Evolutionary conservation across 2,797 vertebrate species (phyloP), one percentile per base, ranked within the genome.

Genomic region (Anguilla obscura): DNA sequence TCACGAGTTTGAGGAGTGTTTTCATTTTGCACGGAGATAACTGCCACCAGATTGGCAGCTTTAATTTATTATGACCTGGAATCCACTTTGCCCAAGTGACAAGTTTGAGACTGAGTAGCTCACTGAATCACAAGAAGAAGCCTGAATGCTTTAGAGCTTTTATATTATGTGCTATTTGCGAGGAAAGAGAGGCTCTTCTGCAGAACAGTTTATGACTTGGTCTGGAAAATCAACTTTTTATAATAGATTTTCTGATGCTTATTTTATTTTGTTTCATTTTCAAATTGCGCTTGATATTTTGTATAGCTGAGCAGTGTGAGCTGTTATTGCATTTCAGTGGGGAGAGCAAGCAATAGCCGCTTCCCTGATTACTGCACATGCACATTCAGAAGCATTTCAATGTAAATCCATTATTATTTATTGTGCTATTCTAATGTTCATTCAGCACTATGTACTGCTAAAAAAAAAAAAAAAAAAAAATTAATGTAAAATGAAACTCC

Each of bases 281-380:
- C 79, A 82, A 79, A 79, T 45, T 45, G 33, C 33, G 14, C 79
- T 82, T 24, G 45, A n/a, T 48, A 50, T 76, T 82, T 48, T 48
- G 21, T 50, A 50, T 2, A 10, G 1, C 18, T 50, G 40, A 82
- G 45, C 40, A 82, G 9, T 50, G 21, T 50, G 50, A 16, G 79
- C 40, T n/a, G 24, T 82, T 48, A 50, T 48, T 82, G n/a, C 79
- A n/a, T 82, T 50, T 82, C 79, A 82, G 45, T 10, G 24, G 45
- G 79, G 45, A 82, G 8, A 8, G 21, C 0, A 2, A n/a, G 45
- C 9, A 82, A 82, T 1, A 82, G 10, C 16, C 63, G 36, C 40
- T 21, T 83, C 60, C 24, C 60, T 84, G n/a, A 27, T 83, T 33
- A 87, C 36, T 85, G 56, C 58, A 50, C 79, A 83, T 27, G 80